A percentile compares a stretch with the other conserved stretches of the same genome.
These are phyloP conservation scores for Dascyllus trimaculatus DNA, from an alignment of 2,113 vertebrate species.

Conservation along the genomic window DNA sequence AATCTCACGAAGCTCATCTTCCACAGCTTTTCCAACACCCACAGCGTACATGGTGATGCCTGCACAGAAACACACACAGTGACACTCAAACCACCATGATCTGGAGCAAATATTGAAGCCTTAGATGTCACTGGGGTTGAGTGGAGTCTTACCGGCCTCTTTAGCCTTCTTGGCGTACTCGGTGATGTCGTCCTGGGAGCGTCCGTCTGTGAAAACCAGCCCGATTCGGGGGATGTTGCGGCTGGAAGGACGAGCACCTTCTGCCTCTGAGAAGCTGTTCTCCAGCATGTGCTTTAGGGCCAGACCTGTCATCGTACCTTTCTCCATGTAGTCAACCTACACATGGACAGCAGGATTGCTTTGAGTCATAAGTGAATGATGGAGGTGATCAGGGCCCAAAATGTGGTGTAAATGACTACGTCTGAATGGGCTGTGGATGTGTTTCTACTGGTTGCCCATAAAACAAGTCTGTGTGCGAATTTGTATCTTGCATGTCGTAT, in stretches of 20 bases:
- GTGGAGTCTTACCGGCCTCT: slow-evolving; percentile 87
- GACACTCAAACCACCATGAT: too few species aligned
- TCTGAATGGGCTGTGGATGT: too few species aligned
- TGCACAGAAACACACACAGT: slow-evolving; percentile 48
- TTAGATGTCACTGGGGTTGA: too few species aligned
- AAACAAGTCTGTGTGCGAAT: too few species aligned
- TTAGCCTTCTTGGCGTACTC: slow-evolving; percentile 94
- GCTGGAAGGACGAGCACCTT: slow-evolving; percentile 85
- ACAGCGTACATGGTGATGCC: slow-evolving; percentile 98
- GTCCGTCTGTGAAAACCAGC: slow-evolving; percentile 96
- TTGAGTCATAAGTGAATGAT: too few species aligned
- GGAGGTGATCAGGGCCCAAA: too few species aligned
- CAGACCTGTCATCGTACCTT: slow-evolving; percentile 97
- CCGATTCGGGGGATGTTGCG: slow-evolving; percentile 91
- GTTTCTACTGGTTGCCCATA: too few species aligned
- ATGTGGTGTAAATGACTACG: too few species aligned
- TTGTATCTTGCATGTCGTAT: too few species aligned
- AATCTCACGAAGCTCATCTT: slow-evolving; percentile 94
- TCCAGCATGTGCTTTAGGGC: slow-evolving; percentile 97
- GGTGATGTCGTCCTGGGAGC: slow-evolving; percentile 96
- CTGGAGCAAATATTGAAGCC: too few species aligned
- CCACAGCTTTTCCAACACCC: slow-evolving; percentile 96
- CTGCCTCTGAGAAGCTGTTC: slow-evolving; percentile 93
- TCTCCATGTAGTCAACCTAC: slow-evolving; percentile 95
- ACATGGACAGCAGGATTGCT: neutral